phyloP scores from a whole-genome alignment of 2,888 invertebrate genomes.

The Oxytorus armatus region DNA sequence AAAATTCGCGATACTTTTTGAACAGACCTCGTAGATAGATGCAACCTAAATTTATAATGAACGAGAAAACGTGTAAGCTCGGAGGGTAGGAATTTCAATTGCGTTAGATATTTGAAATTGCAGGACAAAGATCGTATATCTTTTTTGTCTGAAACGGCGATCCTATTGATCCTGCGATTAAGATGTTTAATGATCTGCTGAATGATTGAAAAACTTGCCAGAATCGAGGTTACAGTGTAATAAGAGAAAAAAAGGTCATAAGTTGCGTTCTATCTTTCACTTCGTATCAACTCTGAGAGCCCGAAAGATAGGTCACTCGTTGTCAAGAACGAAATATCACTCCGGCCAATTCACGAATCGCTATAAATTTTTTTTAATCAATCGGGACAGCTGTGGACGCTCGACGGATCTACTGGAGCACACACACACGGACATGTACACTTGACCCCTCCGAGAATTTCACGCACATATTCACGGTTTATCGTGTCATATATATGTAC shows the following conservation, averaged over 20 bases:
- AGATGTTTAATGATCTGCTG: too few relatives aligned
- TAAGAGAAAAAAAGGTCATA: too few relatives aligned
- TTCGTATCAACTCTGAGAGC: too few relatives aligned
- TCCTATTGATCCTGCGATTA: too few relatives aligned
- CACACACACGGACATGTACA: neutral
- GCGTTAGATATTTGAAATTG: neutral
- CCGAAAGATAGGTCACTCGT: neutral
- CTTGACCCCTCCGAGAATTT: conserved; percentile 7
- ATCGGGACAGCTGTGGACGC: conserved; percentile 19
- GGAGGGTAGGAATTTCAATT: too few relatives aligned
- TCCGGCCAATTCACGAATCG: neutral
- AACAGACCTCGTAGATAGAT: too few relatives aligned
- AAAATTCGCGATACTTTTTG: too few relatives aligned
- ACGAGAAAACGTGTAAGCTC: neutral
- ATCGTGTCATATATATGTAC: conserved; percentile 2
- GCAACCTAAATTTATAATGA: too few relatives aligned
- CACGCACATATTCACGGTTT: conserved; percentile 9
- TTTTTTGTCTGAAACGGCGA: neutral
- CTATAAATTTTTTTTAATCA: conserved; percentile 29
- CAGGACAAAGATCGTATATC: neutral
- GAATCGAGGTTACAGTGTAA: too few relatives aligned
- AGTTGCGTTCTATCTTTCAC: too few relatives aligned
- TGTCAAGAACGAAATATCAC: conserved; percentile 1
- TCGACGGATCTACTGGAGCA: neutral
- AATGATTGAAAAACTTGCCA: neutral